These are phyloP conservation scores for Odobenus rosmarus DNA, from an alignment of 2,113 vertebrate genomes.

Conservation along the genomic window DNA sequence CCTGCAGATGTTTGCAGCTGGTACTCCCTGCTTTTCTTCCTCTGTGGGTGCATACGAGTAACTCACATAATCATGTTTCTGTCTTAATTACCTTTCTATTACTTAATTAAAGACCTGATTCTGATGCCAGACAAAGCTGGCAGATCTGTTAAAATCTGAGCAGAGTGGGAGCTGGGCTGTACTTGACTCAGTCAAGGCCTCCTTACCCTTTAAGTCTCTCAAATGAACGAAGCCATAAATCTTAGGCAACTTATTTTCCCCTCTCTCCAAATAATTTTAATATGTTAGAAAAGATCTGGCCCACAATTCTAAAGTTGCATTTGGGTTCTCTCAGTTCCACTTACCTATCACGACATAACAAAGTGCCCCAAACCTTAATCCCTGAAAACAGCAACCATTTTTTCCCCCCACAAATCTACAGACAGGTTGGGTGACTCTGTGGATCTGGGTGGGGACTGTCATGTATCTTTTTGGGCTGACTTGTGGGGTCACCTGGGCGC, in stretches of 20 bases:
- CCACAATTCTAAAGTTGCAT: not conserved
- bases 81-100: slow-evolving; percentile 62
- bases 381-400: not conserved
- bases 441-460: not conserved
- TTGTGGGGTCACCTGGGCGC: not conserved
- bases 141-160: slow-evolving; percentile 48
- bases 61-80: slow-evolving; percentile 51
- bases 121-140: slow-evolving; percentile 28
- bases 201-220: slow-evolving; percentile 54
- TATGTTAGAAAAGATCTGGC: not conserved
- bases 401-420: not conserved
- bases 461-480: not conserved
- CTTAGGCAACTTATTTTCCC: slow-evolving; percentile 5
- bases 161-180: not conserved
- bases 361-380: not conserved
- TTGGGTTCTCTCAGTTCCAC: not conserved
- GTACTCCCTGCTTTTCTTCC: slow-evolving; percentile 1
- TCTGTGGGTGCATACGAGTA: slow-evolving; percentile 18
- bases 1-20: slow-evolving; percentile 63
- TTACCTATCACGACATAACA: not conserved
- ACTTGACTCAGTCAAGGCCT: not conserved
- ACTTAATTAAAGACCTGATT: slow-evolving; percentile 59
- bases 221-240: slow-evolving; percentile 45
- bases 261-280: slow-evolving; percentile 13
- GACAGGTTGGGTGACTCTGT: not conserved